These are phyloP conservation scores for Colius striatus DNA, from an alignment of 2,113 vertebrate genomes.

Conservation along the genomic window DNA sequence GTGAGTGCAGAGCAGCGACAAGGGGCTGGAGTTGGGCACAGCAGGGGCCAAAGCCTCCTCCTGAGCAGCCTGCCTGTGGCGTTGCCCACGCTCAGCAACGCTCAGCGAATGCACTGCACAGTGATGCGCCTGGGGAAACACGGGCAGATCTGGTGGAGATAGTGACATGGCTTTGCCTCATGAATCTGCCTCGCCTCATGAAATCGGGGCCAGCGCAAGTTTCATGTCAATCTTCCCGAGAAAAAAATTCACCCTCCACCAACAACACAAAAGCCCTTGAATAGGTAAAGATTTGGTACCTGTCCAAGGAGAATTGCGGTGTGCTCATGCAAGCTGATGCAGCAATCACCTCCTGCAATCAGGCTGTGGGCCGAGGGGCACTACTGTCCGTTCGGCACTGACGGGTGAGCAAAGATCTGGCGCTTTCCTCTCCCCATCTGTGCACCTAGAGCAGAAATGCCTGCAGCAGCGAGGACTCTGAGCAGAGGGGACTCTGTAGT, in stretches of 20 bases:
- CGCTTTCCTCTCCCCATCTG: neutral
- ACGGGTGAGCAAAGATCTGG: neutral
- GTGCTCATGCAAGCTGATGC: neutral
- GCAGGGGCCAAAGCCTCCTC: neutral
- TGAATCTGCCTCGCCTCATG: neutral
- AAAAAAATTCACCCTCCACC: neutral
- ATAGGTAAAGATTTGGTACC: neutral
- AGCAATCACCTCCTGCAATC: neutral
- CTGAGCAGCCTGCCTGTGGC: neutral
- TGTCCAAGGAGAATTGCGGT: neutral
- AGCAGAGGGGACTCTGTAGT: neutral
- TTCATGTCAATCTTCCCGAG: neutral
- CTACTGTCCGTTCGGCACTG: fast-evolving
- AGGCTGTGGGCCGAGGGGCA: neutral
- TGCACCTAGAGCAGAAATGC: neutral
- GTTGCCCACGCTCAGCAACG: fast-evolving
- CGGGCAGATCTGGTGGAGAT: neutral
- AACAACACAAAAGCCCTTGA: neutral
- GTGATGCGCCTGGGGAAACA: neutral
- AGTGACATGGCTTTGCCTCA: neutral
- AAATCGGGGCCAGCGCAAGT: neutral
- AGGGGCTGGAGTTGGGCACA: neutral
- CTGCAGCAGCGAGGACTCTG: neutral
- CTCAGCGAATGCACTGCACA: neutral
- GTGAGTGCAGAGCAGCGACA: neutral